A percentile compares a stretch with the other conserved stretches of the same genome.
phyloP scores from a whole-genome alignment of 2,797 vertebrate genomes.

The Falco novaeseelandiae region DNA sequence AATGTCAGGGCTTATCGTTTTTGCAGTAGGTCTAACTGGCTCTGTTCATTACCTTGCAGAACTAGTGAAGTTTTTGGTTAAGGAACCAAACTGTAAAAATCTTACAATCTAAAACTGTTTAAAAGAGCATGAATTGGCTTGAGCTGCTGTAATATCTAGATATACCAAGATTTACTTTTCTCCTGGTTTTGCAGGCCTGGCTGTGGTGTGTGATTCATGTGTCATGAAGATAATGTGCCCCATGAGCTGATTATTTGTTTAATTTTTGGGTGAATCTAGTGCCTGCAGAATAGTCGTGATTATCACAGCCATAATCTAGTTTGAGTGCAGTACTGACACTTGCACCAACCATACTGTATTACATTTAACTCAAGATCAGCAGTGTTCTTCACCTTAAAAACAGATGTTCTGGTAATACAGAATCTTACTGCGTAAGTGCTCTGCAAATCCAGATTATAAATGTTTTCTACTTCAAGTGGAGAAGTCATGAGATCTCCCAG shows the following conservation, averaged over 20 bases:
- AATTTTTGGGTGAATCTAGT: background rate
- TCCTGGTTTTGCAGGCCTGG: background rate
- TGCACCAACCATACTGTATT: background rate
- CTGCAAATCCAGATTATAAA: background rate
- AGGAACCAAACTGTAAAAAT: background rate
- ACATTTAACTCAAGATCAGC: background rate
- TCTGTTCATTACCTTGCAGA: background rate
- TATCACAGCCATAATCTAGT: background rate
- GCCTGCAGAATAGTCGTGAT: background rate
- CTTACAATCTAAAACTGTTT: background rate
- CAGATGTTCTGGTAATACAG: background rate
- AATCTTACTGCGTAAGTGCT: background rate
- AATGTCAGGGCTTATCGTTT: background rate
- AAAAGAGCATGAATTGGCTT: background rate
- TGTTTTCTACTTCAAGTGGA: background rate
- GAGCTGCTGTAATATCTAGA: background rate
- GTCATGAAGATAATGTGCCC: background rate
- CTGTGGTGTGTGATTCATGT: background rate
- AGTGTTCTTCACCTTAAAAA: background rate
- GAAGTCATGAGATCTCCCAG: background rate
- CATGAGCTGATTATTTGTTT: background rate
- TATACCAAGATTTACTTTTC: background rate
- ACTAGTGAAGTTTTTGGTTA: background rate
- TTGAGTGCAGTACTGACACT: background rate
- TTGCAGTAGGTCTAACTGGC: background rate